Conservation (phyloP, 2,113 vertebrate genomes). For the Reinhardtius hippoglossoides region DNA sequence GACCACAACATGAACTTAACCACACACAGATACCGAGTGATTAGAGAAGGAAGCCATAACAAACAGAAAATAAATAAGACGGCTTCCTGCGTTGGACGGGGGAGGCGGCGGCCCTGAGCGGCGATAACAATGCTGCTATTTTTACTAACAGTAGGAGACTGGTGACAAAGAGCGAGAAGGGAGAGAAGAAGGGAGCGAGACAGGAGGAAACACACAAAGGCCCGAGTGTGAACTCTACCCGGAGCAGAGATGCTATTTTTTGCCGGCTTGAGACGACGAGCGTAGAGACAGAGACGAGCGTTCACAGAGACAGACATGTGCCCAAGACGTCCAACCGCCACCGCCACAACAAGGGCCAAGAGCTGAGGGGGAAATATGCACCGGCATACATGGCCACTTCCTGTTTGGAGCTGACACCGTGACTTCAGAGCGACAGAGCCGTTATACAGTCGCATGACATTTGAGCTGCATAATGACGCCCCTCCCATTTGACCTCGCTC, state of each 20-base stretch:
- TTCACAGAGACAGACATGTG: constrained; percentile 34
- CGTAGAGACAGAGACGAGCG: constrained; percentile 7
- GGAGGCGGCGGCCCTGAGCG: constrained; percentile 45
- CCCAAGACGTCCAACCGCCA: constrained; percentile 39
- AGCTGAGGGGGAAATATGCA: constrained; percentile 54
- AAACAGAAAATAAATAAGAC: constrained; percentile 64
- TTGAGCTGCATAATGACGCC: constrained; percentile 60
- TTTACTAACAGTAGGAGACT: constrained; percentile 73
- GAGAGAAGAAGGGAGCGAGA: neutral
- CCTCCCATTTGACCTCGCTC: constrained; percentile 61
- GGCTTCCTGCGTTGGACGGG: constrained; percentile 64
- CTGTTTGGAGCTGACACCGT: constrained; percentile 64
- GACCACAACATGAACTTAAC: constrained; percentile 18
- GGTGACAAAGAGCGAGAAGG: constrained; percentile 63
- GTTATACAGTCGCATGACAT: constrained; percentile 66
- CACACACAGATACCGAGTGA: neutral
- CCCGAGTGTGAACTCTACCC: constrained; percentile 70
- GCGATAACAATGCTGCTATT: constrained; percentile 78
- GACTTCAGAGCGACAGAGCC: constrained; percentile 30
- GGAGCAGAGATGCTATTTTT: constrained; percentile 50
- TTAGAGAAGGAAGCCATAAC: constrained; percentile 30
- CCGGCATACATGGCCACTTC: constrained; percentile 64
- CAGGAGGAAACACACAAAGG: constrained; percentile 71
- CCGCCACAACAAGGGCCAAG: constrained; percentile 37
- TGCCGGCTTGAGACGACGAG: constrained; percentile 41